Evolutionary conservation across 2,888 invertebrate species (phyloP), one percentile per base, ranked within the genome.

Genomic region (Laothoe populi): DNA sequence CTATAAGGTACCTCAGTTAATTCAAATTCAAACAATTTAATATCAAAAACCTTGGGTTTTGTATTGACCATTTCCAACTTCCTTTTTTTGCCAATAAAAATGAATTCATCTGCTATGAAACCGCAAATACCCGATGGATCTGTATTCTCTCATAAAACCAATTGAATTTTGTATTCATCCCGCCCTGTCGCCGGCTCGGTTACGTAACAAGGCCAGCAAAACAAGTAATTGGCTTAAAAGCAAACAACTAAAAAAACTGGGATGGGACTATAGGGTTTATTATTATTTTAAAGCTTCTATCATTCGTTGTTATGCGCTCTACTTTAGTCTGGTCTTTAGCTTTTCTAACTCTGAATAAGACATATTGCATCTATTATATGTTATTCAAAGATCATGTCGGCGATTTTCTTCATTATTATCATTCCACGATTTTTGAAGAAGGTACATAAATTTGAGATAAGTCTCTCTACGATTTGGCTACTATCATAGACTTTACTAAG

Each of bases 131-230:
- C 11, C 53, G 19, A 4, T 35, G 31, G 48, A 19, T 53, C 35
- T 16, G 49, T 49, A 24, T 48, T 23, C 48, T 49, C 7, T 35
- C 31, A 53, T 35, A 53, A 53, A 53, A 53, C 10, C 53, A 35
- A 53, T 53, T 53, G 53, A 53, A 53, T 53, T 44, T 31, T 53
- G 53, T 31, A 53, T 19, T 53, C 19, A 44, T 19, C 10, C 11
- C 11, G 31, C 19, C 8, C 13, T n/a, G n/a, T 48, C 23, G 24
- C 23, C 24, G 23, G 46, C 21, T 53, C 35, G 11, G 19, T 35
- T 4, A n/a, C n/a, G n/a, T 31, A 53, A 35, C 31, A 11, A 53
- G 53, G 4, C 5, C 35, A 53, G 4, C 35, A 53, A 35, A 53
- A 53, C 35, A 53, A 53, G 10, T 53, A 35, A 31, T 31, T 53